These are phyloP conservation scores for Caprella mutica DNA, from an alignment of 2,888 invertebrate genomes.

Conservation along the genomic window DNA sequence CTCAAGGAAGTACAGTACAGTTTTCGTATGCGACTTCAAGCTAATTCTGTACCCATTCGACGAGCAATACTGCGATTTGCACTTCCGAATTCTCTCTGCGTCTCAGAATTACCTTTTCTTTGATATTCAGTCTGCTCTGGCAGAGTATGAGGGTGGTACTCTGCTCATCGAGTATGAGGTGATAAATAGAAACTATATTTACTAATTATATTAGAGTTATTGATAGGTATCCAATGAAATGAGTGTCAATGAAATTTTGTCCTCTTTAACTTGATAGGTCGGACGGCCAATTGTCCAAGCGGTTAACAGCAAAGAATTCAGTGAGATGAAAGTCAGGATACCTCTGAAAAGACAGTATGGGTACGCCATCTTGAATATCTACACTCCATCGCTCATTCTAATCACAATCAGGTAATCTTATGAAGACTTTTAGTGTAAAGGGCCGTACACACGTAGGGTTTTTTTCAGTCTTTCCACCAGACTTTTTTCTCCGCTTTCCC, in stretches of 20 bases:
- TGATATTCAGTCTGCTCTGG: slow-evolving; percentile 13
- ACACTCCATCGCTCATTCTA: slow-evolving; percentile 29
- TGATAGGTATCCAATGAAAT: neutral
- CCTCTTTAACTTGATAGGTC: neutral
- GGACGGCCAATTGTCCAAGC: neutral
- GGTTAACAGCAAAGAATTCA: slow-evolving; percentile 11
- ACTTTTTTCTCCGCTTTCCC: no score
- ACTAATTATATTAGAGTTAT: no score
- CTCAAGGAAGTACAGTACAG: slow-evolving; percentile 25
- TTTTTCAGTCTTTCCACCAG: no score
- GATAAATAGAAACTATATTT: no score
- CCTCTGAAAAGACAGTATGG: slow-evolving; percentile 21
- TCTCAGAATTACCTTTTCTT: slow-evolving; percentile 24
- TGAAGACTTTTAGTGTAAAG: no score
- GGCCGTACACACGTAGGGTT: no score
- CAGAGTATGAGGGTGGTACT: slow-evolving; percentile 13
- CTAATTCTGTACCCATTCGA: slow-evolving; percentile 31
- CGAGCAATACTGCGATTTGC: slow-evolving; percentile 23
- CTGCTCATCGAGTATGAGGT: slow-evolving; percentile 23
- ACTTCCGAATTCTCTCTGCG: slow-evolving; percentile 25
- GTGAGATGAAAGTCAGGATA: slow-evolving; percentile 19
- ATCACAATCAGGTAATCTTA: slow-evolving; percentile 22
- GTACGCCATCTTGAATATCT: slow-evolving; percentile 31
- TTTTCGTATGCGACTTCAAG: slow-evolving; percentile 23
- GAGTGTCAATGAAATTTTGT: neutral